Evolutionary conservation across 1,140 invertebrate species (phyloP).

Genomic region (Zaprionus ghesquierei): DNA sequence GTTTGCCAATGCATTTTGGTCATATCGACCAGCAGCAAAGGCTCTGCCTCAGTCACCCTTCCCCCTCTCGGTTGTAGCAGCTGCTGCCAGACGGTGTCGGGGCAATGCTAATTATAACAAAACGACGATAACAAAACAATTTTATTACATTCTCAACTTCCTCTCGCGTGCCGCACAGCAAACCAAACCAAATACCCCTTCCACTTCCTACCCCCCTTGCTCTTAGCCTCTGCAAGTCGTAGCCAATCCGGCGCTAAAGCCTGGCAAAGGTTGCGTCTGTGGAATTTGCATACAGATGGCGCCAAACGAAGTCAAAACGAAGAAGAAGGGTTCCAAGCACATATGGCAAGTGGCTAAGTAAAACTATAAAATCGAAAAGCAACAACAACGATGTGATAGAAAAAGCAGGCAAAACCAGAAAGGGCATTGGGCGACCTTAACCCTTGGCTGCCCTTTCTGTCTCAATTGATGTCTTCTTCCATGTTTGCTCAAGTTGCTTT

Average conservation of each 20-base stretch:
- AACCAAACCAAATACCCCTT: background rate
- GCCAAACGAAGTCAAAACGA: constrained; percentile 11
- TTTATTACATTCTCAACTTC: constrained; percentile 56
- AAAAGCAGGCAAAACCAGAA: constrained; percentile 9
- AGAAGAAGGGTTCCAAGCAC: constrained; percentile 5
- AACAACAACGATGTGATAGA: background rate
- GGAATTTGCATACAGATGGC: constrained; percentile 62
- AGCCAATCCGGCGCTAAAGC: background rate
- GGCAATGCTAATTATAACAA: constrained; percentile 65
- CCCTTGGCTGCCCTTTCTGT: constrained; percentile 25
- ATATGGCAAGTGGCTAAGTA: constrained; percentile 12
- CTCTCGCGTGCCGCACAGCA: constrained; percentile 43
- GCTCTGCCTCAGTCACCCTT: background rate
- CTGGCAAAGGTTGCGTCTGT: background rate
- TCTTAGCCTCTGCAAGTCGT: background rate
- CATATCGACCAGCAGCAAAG: constrained; percentile 1
- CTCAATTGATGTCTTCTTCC: constrained; percentile 18
- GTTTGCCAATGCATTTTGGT: constrained; percentile 23
- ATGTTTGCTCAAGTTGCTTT: constrained; percentile 3
- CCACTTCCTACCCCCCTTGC: background rate
- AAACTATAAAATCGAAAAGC: constrained; percentile 38
- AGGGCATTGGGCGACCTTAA: constrained; percentile 27
- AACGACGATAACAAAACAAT: constrained; percentile 50
- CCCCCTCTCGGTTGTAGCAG: constrained; percentile 13
- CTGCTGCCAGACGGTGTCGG: constrained; percentile 51